Percentiles rank a stretch among this genome's conserved stretches.
Evolutionary conservation across 2,797 vertebrate species (phyloP).

Genomic region (Sebastes ruberrimus): DNA sequence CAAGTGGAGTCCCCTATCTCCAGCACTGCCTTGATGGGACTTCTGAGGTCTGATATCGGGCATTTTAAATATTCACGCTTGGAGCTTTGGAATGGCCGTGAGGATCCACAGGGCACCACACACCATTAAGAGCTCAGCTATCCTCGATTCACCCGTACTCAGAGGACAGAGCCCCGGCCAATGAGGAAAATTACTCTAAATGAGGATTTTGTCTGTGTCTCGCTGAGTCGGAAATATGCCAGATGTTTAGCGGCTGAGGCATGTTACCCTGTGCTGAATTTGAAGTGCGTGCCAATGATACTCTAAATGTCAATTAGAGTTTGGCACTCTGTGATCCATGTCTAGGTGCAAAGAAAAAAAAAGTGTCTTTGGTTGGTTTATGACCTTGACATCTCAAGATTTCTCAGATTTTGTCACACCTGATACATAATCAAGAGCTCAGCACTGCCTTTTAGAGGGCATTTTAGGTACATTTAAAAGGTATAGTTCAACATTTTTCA

Average conservation of each 20-base stretch:
- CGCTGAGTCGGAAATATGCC: constrained; percentile 54
- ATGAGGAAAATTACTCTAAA: constrained; percentile 49
- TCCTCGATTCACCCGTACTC: constrained; percentile 53
- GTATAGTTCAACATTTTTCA: neutral
- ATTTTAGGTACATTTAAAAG: neutral
- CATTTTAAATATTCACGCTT: constrained; percentile 74
- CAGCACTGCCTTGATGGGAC: constrained; percentile 60
- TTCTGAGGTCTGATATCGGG: constrained; percentile 59
- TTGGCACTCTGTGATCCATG: constrained; percentile 38
- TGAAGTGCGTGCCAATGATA: constrained; percentile 32
- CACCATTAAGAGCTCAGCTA: constrained; percentile 62
- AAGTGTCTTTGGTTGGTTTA: constrained; percentile 15
- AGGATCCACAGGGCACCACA: constrained; percentile 52
- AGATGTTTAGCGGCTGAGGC: constrained; percentile 67
- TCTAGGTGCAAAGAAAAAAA: neutral
- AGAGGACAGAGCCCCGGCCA: constrained; percentile 37
- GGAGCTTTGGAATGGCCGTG: constrained; percentile 40
- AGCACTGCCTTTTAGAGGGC: neutral
- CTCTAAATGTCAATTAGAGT: constrained; percentile 56
- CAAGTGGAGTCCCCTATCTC: constrained; percentile 49
- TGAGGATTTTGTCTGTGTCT: constrained; percentile 54
- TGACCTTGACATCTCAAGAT: constrained; percentile 56
- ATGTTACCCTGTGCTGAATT: constrained; percentile 29
- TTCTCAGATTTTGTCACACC: constrained; percentile 9
- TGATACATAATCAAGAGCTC: constrained; percentile 28